phyloP scores from a whole-genome alignment of 2,888 invertebrate species.

The Amphipyra berbera region DNA sequence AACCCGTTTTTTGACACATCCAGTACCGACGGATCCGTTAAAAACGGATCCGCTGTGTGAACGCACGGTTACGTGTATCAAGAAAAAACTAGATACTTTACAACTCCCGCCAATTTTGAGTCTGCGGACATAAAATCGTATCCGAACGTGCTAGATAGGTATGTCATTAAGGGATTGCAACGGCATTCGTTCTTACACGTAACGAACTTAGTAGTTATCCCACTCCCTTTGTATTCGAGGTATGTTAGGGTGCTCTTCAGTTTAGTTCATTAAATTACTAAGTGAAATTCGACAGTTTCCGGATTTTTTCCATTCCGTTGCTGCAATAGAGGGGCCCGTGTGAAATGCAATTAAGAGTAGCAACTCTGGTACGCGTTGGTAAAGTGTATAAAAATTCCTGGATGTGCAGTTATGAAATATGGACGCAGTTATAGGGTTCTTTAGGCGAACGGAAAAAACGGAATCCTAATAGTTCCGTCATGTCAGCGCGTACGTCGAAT shows the following conservation, averaged over 20 bases:
- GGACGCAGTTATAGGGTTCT: too few relatives aligned
- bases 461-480: too few relatives aligned
- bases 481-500: too few relatives aligned
- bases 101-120: background rate
- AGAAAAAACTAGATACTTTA: background rate
- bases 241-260: slow-evolving; percentile 24
- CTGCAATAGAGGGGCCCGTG: background rate
- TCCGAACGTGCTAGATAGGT: slow-evolving; percentile 1
- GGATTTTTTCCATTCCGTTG: slow-evolving; percentile 10
- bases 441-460: too few relatives aligned
- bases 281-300: slow-evolving; percentile 32
- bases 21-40: too few relatives aligned
- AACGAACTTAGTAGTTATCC: too few relatives aligned
- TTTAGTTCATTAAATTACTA: slow-evolving; percentile 45
- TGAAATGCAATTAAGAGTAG: slow-evolving; percentile 24
- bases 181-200: slow-evolving; percentile 6
- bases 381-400: background rate
- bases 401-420: background rate
- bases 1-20: too few relatives aligned
- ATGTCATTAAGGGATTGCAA: slow-evolving; percentile 6
- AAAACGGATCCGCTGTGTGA: too few relatives aligned
- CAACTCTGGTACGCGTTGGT: background rate
- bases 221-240: too few relatives aligned
- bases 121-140: background rate
- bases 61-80: too few relatives aligned